Base-by-base conservation (phyloP, 2,797 vertebrate species). In the Lithobates sylvaticus region DNA sequence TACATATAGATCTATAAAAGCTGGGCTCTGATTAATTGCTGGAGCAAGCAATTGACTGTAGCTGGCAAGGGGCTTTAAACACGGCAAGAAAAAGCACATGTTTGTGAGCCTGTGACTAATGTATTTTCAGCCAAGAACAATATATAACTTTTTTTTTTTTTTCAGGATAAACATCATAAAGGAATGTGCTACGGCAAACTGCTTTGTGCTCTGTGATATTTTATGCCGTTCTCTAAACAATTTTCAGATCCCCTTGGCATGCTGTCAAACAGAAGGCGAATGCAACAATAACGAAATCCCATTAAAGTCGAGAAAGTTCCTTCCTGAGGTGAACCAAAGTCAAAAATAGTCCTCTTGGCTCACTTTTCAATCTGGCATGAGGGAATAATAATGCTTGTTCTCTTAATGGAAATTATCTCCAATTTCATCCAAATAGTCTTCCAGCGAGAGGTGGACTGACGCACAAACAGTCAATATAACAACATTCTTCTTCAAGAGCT, bases 291-390 rank as follows among this genome's bases (percentile, higher is more conserved):
- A 96, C 95, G 95, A 94, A 96, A 96, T 95, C 97, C 96, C 97
- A 97, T 97, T 98, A 97, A 97, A 97, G 96, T 95, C 94, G 94
- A 95, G 95, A 97, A 97, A 95, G 96, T 97, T 97, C 97, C 97
- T 99, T 98, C 97, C 97, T 97, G 95, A 96, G 95, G 95, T 96
- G 96, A 97, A 96, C 95, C 94, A 91, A 36, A 91, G 95, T 96
- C 97, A 98, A 96, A 98, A 98, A 99, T 98, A 98, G 97, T 96
- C 92, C 95, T 96, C 94, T 95, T 97, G 96, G 95, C 95, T 93
- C 88, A 88, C 91, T 93, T 91, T 92, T 92, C 90, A 92, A 91
- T 93, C 94, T 93, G 94, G 91, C 94, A 94, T 93, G 92, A 88
- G 95, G 96, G 96, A 96, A 94, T 95, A 96, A 97, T 97, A 97